These are phyloP conservation scores for Pissodes strobi DNA, from an alignment of 1,140 invertebrate species.

Conservation along the genomic window DNA sequence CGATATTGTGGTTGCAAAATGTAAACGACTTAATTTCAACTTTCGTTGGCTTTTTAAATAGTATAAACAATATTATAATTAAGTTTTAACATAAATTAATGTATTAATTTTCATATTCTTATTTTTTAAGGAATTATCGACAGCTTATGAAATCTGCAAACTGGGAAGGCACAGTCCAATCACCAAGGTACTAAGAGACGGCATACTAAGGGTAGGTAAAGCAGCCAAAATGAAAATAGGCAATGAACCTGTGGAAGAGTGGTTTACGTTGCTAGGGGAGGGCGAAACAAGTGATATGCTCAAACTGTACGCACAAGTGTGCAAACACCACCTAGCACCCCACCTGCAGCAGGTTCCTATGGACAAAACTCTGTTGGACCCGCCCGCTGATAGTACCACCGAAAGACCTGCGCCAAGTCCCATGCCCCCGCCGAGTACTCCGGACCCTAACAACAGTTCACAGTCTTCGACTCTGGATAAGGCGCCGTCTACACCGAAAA, in stretches of 20 bases:
- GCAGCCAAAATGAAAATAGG: conserved; percentile 63
- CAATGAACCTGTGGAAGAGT: conserved; percentile 84
- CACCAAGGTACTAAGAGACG: conserved; percentile 80
- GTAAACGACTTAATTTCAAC: too few species aligned
- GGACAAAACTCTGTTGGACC: conserved; percentile 80
- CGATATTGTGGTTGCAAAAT: too few species aligned
- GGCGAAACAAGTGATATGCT: conserved; percentile 79
- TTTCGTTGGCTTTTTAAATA: too few species aligned
- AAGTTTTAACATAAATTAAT: too few species aligned
- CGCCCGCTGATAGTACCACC: conserved; percentile 51
- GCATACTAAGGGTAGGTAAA: conserved; percentile 85
- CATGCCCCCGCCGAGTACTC: conserved; percentile 65
- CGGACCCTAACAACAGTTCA: conserved; percentile 47
- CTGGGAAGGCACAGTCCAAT: conserved; percentile 89
- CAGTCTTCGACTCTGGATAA: conserved; percentile 48
- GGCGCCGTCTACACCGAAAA: conserved; percentile 60
- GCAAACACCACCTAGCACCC: conserved; percentile 78
- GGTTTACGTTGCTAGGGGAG: conserved; percentile 85
- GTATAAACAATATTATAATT: too few species aligned
- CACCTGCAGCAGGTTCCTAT: conserved; percentile 79
- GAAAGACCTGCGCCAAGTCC: conserved; percentile 62
- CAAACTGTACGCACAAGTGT: conserved; percentile 84
- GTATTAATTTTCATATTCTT: neutral
- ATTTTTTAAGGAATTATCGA: conserved; percentile 72
- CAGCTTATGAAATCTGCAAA: conserved; percentile 90